A percentile compares a stretch with the other conserved stretches of the same genome.
These are phyloP conservation scores for Epinephelus malabaricus DNA, from an alignment of 2,797 vertebrate species.

Conservation along the genomic window DNA sequence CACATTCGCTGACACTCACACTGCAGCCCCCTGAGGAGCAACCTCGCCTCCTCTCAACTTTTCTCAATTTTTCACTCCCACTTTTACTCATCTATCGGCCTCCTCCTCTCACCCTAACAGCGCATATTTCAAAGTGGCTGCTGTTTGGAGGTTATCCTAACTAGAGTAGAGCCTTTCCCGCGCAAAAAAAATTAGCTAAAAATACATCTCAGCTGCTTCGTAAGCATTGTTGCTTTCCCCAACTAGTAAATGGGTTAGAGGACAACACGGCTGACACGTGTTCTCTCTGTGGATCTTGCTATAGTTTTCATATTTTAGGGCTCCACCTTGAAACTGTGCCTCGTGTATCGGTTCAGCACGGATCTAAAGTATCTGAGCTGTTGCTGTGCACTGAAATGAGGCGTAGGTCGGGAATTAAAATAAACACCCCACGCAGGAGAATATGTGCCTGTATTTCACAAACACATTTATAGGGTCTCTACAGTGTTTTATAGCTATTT, in stretches of 20 bases:
- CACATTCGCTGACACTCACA: slow-evolving; percentile 45
- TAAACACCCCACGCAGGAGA: slow-evolving; percentile 74
- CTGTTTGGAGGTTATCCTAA: slow-evolving; percentile 53
- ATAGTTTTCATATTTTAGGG: slow-evolving; percentile 21
- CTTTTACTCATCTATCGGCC: slow-evolving; percentile 59
- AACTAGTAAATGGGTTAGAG: slow-evolving; percentile 45
- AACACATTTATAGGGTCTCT: slow-evolving; percentile 40
- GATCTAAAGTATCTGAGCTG: slow-evolving; percentile 63
- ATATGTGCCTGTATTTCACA: slow-evolving; percentile 49
- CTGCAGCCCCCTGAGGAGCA: slow-evolving; percentile 62
- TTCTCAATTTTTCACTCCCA: slow-evolving; percentile 61
- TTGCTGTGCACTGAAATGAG: slow-evolving; percentile 66
- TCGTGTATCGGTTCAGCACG: slow-evolving; percentile 51
- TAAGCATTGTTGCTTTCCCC: slow-evolving; percentile 49
- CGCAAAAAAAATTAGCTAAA: slow-evolving; percentile 51
- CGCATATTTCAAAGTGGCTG: slow-evolving; percentile 63
- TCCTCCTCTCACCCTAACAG: slow-evolving; percentile 34
- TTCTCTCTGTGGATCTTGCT: slow-evolving; percentile 17
- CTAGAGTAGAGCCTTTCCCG: slow-evolving; percentile 15
- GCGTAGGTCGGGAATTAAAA: slow-evolving; percentile 62
- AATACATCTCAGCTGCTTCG: slow-evolving; percentile 55
- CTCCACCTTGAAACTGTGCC: slow-evolving; percentile 51
- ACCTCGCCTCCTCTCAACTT: slow-evolving; percentile 72
- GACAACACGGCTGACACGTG: slow-evolving; percentile 5
- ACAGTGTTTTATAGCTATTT: slow-evolving; percentile 38